A percentile compares a stretch with the other conserved stretches of the same genome.
phyloP scores from a whole-genome alignment of 2,888 invertebrate species.

The Aporophyla nigra region DNA sequence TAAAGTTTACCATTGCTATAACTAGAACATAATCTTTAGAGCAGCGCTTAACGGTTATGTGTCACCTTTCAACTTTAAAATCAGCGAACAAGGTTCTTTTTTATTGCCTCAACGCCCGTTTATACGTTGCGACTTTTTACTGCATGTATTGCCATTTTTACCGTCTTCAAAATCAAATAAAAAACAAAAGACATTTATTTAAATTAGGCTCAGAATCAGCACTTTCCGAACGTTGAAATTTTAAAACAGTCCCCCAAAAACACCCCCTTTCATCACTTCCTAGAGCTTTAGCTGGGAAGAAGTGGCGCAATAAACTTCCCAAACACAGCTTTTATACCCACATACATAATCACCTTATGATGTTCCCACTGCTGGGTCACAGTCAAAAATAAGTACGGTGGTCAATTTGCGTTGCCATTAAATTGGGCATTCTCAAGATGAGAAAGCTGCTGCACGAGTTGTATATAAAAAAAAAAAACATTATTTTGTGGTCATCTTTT shows the following conservation, averaged over 20 bases:
- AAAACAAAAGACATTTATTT: too few relatives aligned
- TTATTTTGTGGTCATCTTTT: neutral
- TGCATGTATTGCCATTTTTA: too few relatives aligned
- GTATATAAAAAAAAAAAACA: conserved; percentile 4
- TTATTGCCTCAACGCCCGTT: neutral
- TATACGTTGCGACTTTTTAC: conserved; percentile 13
- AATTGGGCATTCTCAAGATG: conserved; percentile 4
- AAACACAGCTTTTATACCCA: too few relatives aligned
- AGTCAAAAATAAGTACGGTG: conserved; percentile 10
- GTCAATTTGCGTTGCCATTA: conserved; percentile 4
- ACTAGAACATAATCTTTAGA: conserved; percentile 2
- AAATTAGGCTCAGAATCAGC: too few relatives aligned
- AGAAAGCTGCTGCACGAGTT: conserved; percentile 25
- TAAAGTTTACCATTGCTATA: conserved; percentile 11
- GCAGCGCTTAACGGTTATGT: conserved; percentile 1
- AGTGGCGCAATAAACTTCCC: too few relatives aligned
- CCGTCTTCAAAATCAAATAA: too few relatives aligned
- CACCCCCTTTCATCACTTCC: too few relatives aligned
- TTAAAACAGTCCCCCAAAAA: too few relatives aligned
- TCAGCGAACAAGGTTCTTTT: conserved; percentile 12
- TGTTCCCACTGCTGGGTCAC: too few relatives aligned
- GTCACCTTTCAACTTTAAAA: conserved; percentile 40
- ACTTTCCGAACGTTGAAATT: too few relatives aligned
- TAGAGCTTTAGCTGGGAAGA: too few relatives aligned
- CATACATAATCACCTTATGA: too few relatives aligned